Percentiles rank a stretch among this genome's conserved stretches.
These are phyloP conservation scores for Dasypolia templi DNA, from an alignment of 2,888 invertebrate species.

Conservation along the genomic window DNA sequence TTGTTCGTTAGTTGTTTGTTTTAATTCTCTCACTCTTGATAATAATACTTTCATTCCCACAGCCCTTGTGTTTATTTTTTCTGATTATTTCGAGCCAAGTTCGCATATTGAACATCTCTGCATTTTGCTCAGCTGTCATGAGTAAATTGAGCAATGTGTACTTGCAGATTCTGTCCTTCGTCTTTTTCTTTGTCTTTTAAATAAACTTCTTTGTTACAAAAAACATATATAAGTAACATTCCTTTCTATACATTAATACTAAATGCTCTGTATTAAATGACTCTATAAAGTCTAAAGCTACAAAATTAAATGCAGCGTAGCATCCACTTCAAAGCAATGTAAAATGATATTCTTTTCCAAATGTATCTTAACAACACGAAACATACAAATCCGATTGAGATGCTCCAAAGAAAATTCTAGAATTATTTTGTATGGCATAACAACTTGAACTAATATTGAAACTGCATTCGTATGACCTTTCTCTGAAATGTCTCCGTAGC, in stretches of 20 bases:
- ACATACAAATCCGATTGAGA: background rate
- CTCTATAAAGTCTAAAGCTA: background rate
- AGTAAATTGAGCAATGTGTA: conserved; percentile 30
- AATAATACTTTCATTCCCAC: conserved; percentile 7
- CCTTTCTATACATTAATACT: background rate
- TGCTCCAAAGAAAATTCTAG: conserved; percentile 21
- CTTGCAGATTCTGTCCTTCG: conserved; percentile 6
- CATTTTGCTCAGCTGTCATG: conserved; percentile 13
- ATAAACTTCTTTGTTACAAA: conserved; percentile 1
- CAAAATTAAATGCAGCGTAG: background rate
- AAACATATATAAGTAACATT: conserved; percentile 4
- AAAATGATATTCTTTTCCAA: background rate
- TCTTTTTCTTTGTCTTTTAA: conserved; percentile 22
- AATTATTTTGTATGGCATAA: background rate
- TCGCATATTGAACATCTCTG: conserved; percentile 19
- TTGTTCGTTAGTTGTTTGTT: background rate
- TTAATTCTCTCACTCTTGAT: background rate
- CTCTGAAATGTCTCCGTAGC: background rate
- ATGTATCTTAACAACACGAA: background rate
- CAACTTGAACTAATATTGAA: conserved; percentile 8
- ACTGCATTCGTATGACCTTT: conserved; percentile 29
- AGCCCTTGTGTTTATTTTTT: conserved; percentile 18
- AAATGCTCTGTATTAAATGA: background rate
- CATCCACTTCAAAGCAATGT: background rate
- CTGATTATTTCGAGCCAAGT: conserved; percentile 19